These are phyloP conservation scores for Steromphala cineraria DNA, from an alignment of 2,888 invertebrate genomes.

Conservation along the genomic window DNA sequence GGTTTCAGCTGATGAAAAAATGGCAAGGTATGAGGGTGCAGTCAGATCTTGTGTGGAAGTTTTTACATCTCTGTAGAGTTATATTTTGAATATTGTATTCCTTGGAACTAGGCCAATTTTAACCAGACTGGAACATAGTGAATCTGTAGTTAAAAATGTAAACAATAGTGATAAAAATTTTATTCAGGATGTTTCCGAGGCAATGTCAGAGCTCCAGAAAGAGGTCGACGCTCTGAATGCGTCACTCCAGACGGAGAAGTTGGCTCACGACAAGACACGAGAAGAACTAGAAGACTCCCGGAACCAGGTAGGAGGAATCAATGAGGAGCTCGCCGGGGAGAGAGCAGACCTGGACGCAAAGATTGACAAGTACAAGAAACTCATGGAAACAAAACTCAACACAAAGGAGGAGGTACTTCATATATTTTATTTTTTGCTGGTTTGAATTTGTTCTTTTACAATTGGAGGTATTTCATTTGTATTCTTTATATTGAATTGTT, in stretches of 20 bases:
- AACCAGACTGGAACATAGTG: too few species aligned
- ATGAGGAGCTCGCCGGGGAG: conserved; percentile 54
- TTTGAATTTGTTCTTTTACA: too few species aligned
- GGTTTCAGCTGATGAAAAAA: too few species aligned
- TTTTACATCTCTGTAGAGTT: too few species aligned
- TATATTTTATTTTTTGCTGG: too few species aligned
- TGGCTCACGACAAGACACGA: conserved; percentile 61
- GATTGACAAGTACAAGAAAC: conserved; percentile 46
- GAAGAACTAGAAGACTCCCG: conserved; percentile 66
- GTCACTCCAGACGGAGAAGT: conserved; percentile 59
- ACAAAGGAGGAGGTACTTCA: conserved; percentile 53
- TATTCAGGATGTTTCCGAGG: conserved; percentile 23
- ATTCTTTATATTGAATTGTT: too few species aligned
- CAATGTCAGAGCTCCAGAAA: conserved; percentile 18
- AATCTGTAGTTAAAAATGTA: too few species aligned
- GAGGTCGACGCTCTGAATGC: conserved; percentile 57
- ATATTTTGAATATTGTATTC: too few species aligned
- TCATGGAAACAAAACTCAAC: conserved; percentile 54
- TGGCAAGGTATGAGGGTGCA: too few species aligned
- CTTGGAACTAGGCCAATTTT: too few species aligned
- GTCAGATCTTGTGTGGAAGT: too few species aligned
- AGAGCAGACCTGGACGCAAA: conserved; percentile 51
- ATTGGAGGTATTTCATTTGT: too few species aligned
- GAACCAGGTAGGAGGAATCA: conserved; percentile 52
- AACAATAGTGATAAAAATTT: neutral